These are phyloP conservation scores for Stenodera caucasica DNA, from an alignment of 2,888 invertebrate genomes.

Conservation along the genomic window DNA sequence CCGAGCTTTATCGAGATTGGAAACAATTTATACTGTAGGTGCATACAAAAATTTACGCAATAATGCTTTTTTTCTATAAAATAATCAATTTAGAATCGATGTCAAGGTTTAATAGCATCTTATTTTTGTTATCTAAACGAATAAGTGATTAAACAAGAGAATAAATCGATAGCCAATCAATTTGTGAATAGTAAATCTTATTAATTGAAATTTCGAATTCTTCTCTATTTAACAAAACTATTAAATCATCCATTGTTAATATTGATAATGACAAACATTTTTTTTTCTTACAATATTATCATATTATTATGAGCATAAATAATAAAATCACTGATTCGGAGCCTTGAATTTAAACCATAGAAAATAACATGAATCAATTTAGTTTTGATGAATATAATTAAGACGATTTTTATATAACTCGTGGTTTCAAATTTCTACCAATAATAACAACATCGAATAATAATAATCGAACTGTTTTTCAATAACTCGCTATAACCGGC, in stretches of 20 bases:
- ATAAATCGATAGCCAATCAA: neutral
- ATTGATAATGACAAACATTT: neutral
- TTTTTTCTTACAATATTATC: neutral
- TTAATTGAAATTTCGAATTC: neutral
- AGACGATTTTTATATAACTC: neutral
- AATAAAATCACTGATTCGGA: neutral
- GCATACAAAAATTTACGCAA: neutral
- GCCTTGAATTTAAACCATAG: neutral
- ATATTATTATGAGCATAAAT: neutral
- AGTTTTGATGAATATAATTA: neutral
- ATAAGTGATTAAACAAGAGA: neutral
- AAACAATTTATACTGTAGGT: neutral
- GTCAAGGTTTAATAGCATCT: slow-evolving; percentile 20
- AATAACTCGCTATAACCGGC: neutral
- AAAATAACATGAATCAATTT: neutral
- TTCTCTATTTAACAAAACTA: too few relatives aligned
- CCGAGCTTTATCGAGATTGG: neutral
- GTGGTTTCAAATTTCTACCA: neutral
- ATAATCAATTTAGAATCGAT: slow-evolving; percentile 15
- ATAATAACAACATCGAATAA: neutral
- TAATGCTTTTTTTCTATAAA: slow-evolving; percentile 16
- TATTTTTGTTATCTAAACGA: neutral
- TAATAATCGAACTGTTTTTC: neutral
- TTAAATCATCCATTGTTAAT: neutral
- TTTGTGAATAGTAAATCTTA: neutral